Base-by-base conservation (phyloP, 2,888 invertebrate species). In the Anagyrus pseudococci region DNA sequence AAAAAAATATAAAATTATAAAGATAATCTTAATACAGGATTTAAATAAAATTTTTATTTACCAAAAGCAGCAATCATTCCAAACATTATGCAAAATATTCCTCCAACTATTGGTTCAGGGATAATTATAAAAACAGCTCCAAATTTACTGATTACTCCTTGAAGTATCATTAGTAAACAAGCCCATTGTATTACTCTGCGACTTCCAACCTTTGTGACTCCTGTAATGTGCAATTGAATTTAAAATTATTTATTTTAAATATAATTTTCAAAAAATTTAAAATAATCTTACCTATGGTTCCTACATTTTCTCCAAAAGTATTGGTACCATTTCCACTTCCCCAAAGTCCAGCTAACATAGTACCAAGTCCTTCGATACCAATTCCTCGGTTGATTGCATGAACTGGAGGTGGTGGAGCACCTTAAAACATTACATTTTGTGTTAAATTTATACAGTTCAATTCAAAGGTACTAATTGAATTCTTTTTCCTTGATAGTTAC, bases 311-410 rank as follows among this genome's bases (percentile, higher is more conserved):
- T 54, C 93, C 92, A 75, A 94, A 94, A 2, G 94, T 94, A 70
- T 94, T 94, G 49, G 93, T 93, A 0, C 93, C 94, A 73, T 92
- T 93, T 1, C 93, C 93, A 26, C 91, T 88, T 8, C 94, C 95
- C 88, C 92, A 92, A 4, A 93, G 84, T 0, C 94, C 94, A 0
- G 93, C 92, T 46, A 95, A 81, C 60, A 93, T 83, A 0, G 93
- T 92, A n/a, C 93, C 92, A 0, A 94, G 79, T 0, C 94, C 94
- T 80, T 95, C 94, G 0, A 91, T 88, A 37, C 89, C 90, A 40
- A 93, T 90, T 0, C 94, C 95, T 43, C 95, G 86, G 81, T 94
- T 94, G 71, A 95, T 91, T 0, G 93, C 94, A 78, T 93, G 93
- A 7, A 91, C 82, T 0, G 95, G 95, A 0, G 94, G 94, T 0